phyloP scores from a whole-genome alignment of 2,888 invertebrate genomes.

The Oasisia sp. region DNA sequence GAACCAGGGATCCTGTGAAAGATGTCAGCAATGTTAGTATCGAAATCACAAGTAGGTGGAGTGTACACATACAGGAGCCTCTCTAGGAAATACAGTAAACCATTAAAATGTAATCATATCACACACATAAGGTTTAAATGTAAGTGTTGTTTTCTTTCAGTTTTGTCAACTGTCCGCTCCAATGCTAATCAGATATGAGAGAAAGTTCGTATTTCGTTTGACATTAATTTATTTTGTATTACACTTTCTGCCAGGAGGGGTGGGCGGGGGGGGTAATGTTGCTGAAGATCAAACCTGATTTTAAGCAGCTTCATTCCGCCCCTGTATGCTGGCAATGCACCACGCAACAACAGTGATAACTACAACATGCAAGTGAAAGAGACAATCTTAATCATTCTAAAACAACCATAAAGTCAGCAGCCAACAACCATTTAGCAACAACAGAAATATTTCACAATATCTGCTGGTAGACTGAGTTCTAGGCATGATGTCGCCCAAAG shows the following conservation, averaged over 20 bases:
- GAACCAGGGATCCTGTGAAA: too few species aligned
- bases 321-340: not conserved
- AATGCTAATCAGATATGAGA: not conserved
- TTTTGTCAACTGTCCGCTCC: not conserved
- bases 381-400: not conserved
- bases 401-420: not conserved
- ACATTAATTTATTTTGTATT: not conserved
- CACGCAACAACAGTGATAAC: not conserved
- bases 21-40: too few species aligned
- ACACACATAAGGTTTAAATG: too few species aligned
- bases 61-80: not conserved
- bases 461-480: not conserved
- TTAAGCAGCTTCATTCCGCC: not conserved
- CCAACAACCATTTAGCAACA: too few species aligned
- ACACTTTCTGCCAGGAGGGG: not conserved
- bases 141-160: not conserved
- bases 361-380: not conserved
- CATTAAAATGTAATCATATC: not conserved
- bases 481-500: not conserved
- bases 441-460: not conserved
- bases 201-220: not conserved
- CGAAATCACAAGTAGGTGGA: not conserved
- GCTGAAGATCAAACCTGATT: not conserved
- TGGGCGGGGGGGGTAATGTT: not conserved
- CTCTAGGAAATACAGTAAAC: not conserved